Base-by-base conservation (phyloP, 2,888 invertebrate genomes). In the Apocheima hispidaria region DNA sequence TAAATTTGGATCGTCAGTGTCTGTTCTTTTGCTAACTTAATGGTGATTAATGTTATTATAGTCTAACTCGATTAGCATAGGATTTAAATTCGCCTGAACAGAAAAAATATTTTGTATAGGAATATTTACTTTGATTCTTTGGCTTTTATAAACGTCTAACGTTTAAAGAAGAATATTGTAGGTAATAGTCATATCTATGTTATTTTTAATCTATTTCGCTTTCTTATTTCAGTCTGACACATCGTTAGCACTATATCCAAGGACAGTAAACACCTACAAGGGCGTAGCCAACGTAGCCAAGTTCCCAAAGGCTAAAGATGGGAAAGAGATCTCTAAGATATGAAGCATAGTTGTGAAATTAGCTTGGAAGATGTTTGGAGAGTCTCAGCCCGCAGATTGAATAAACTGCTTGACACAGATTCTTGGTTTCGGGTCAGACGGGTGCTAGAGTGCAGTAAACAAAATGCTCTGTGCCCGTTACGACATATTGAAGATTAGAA, bases 401-500 rank as follows among this genome's bases (percentile, higher is more conserved):
- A 92, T 92, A 92, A 92, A 92, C 92, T 88, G 87, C 92, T 92
- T 92, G 92, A 92, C 92, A 92, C 90, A 92, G 89, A 90, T 92
- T 91, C 90, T 80, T 82, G 56, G 84, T 88, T 91, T 91, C 88
- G 90, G 92, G 92, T 91, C 92, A 92, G 85, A 84, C 87, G 83
- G 86, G 84, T 81, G 82, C 82, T 78, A 72, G 79, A 73, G 79
- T 73, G 76, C 82, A 72, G 85, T 84, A 87, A 86, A 88, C 84
- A 83, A 83, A 85, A 85, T 80, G 69, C 68, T 61, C 43, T 70
- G 62, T 57, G 83, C 87, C 88, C 73, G 87, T 90, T 88, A 85
- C 92, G 82, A 89, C 88, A 88, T 84, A 81, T 76, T 46, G 75
- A 72, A 59, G 72, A 78, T 83, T 76, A 77, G 75, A 72, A 78